Percentiles rank a stretch among this genome's conserved stretches.
phyloP scores from a whole-genome alignment of 2,797 vertebrate genomes.

The Uromys caudimaculatus region DNA sequence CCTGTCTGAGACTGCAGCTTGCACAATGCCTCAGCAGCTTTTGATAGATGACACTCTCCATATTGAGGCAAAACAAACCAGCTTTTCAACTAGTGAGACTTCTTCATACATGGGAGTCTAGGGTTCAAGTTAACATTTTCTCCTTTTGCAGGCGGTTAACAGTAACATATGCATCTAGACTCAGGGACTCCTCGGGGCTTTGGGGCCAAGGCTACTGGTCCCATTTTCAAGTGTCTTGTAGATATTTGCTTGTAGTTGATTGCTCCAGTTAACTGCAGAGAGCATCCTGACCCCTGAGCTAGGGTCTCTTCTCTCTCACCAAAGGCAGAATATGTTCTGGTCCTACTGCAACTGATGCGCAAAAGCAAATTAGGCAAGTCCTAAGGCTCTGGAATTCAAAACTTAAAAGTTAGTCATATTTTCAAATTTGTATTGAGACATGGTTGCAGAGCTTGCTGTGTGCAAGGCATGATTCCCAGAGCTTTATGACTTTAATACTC shows the following conservation, averaged over 20 bases:
- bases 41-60: slow-evolving; percentile 14
- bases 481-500: slow-evolving; percentile 36
- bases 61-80: slow-evolving; percentile 37
- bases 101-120: background rate
- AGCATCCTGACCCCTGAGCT: slow-evolving; percentile 53
- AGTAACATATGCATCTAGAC: background rate
- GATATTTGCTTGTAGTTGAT: background rate
- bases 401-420: slow-evolving; percentile 33
- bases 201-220: background rate
- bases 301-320: slow-evolving; percentile 65
- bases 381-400: slow-evolving; percentile 1
- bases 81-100: slow-evolving; percentile 28
- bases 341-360: slow-evolving; percentile 29
- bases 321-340: slow-evolving; percentile 27
- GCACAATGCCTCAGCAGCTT: background rate
- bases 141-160: background rate
- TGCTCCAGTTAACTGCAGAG: background rate
- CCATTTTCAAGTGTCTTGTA: background rate
- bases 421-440: slow-evolving; percentile 51
- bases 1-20: slow-evolving; percentile 46
- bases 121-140: slow-evolving; percentile 25
- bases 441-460: slow-evolving; percentile 30
- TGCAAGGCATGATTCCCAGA: background rate
- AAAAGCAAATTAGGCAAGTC: slow-evolving; percentile 48
- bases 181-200: background rate